Conservation (phyloP, 2,888 invertebrate genomes). For the Erebia ligea region DNA sequence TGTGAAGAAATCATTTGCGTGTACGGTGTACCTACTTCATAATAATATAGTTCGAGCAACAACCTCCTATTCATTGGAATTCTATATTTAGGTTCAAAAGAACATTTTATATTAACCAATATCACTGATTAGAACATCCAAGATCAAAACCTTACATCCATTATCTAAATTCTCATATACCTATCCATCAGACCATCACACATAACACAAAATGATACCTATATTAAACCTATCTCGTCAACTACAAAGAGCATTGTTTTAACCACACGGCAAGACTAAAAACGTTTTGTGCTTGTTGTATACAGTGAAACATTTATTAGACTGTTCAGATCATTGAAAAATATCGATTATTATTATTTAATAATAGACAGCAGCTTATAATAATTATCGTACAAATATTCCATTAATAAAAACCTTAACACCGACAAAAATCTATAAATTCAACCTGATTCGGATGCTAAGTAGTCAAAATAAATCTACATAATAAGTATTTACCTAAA, state of each 20-base stretch:
- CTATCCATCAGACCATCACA: background rate
- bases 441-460: background rate
- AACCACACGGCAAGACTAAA: background rate
- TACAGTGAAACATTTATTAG: background rate
- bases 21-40: no score
- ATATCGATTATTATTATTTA: slow-evolving; percentile 3
- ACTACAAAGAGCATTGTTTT: background rate
- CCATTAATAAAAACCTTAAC: background rate
- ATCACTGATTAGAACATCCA: background rate
- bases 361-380: slow-evolving; percentile 8
- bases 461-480: background rate
- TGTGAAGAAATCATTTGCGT: no score
- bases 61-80: background rate
- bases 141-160: background rate
- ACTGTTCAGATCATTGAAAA: slow-evolving; percentile 16
- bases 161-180: slow-evolving; percentile 4
- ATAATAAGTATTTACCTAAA: background rate
- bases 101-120: slow-evolving; percentile 4
- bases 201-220: background rate
- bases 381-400: background rate
- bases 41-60: no score
- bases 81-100: background rate
- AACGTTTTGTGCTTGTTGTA: background rate
- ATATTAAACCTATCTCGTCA: background rate
- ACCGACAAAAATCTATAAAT: background rate